Percentiles rank a stretch among this genome's conserved stretches.
phyloP scores from a whole-genome alignment of 2,888 invertebrate genomes.

The Sympetrum striolatum region DNA sequence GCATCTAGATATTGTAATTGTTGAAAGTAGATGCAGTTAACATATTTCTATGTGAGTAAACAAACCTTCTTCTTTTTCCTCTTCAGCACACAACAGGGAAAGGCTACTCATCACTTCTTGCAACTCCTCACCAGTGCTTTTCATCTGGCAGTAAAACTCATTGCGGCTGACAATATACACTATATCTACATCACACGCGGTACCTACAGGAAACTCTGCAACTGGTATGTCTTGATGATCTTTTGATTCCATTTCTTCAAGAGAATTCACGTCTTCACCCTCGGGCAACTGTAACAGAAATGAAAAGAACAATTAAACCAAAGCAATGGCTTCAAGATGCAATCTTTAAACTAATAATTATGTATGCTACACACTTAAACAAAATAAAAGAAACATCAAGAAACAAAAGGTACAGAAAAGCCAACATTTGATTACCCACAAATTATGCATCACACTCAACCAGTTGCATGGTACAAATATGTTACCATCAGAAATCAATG shows the following conservation, averaged over 20 bases:
- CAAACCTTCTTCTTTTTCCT: constrained; percentile 14
- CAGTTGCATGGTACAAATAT: too few relatives aligned
- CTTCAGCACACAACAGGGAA: background rate
- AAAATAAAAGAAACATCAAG: too few relatives aligned
- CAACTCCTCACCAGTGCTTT: background rate
- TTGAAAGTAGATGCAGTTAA: background rate
- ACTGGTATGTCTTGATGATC: background rate
- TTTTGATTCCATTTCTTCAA: background rate
- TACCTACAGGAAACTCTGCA: background rate
- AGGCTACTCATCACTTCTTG: constrained; percentile 5
- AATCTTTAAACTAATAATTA: too few relatives aligned
- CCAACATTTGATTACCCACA: too few relatives aligned
- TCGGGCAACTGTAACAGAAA: background rate
- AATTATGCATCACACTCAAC: too few relatives aligned
- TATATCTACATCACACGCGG: background rate
- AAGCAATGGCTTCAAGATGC: too few relatives aligned
- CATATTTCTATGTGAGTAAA: background rate
- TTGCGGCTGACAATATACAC: background rate
- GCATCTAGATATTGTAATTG: background rate
- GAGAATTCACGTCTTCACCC: background rate
- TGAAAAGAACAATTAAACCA: background rate
- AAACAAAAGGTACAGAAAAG: too few relatives aligned
- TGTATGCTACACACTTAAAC: too few relatives aligned
- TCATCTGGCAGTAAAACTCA: constrained; percentile 10
- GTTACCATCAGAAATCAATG: too few relatives aligned